Evolutionary conservation across 2,797 vertebrate species (phyloP), one percentile per base, ranked within the genome.

Genomic region (Sebastolobus altivelis): DNA sequence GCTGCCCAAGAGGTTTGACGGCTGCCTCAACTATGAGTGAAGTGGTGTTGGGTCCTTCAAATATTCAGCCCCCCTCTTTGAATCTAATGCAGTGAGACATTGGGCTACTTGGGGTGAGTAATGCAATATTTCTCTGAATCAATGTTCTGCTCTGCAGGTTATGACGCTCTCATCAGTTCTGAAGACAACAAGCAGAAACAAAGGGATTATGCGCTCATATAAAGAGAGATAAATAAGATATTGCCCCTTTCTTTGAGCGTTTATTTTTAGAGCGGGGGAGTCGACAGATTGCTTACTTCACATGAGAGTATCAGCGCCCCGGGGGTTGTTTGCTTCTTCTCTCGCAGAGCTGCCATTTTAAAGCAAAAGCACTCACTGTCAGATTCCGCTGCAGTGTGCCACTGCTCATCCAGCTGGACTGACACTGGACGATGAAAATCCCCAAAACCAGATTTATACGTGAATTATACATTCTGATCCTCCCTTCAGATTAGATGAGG

Each of bases 241-340:
- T 87, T 63, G 81, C 10, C 62, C 59, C 77, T 71, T 80, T 90
- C 77, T 84, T 85, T 77, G 18, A 4, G 58, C 54, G 79, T 84
- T 88, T 86, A 88, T 93, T 92, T 92, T 92, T 88, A 84, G 87
- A 86, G 29, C 0, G 2, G 65, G 66, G 65, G 56, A 87, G 68
- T 80, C 72, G 67, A 90, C 88, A 90, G 87, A 90, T 90, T 89
- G 89, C 88, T 91, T 86, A 84, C 85, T 86, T 87, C 82, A 87
- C 79, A 80, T 74, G 66, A 90, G 74, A 80, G 60, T 81, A 78
- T 66, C 68, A 4, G 58, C 6, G 38, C 84, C 85, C 72, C 16
- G 2, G 49, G 81, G 90, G 72, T 52, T 75, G 69, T 71, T 84
- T 2, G 25, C 77, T 79, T 72, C 69, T 78, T 72, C 75, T 90